Conservation (phyloP, 2,113 vertebrate species). For the Psettodes erumei region DNA sequence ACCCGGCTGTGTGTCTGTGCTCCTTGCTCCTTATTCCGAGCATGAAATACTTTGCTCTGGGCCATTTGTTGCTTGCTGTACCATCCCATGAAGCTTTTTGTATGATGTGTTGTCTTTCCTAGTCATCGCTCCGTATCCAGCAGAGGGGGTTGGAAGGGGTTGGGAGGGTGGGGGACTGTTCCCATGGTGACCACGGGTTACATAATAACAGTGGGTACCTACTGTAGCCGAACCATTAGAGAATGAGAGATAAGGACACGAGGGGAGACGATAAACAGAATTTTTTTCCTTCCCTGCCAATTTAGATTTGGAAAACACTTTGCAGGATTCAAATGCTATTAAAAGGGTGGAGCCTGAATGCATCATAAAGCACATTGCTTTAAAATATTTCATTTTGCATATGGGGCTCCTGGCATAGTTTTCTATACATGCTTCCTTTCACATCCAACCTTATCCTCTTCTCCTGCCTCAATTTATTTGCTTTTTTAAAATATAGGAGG, state of each 20-base stretch:
- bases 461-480: slow-evolving; percentile 30
- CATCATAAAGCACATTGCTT: not conserved
- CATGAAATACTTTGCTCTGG: slow-evolving; percentile 31
- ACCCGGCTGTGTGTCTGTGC: slow-evolving; percentile 40
- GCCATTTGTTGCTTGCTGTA: slow-evolving; percentile 58
- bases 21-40: slow-evolving; percentile 47
- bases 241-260: slow-evolving; percentile 54
- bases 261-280: slow-evolving; percentile 39
- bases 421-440: slow-evolving; percentile 6
- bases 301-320: slow-evolving; percentile 38
- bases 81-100: slow-evolving; percentile 50
- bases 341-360: not conserved
- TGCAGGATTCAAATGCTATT: not conserved
- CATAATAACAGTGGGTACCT: slow-evolving; percentile 66
- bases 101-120: slow-evolving; percentile 46
- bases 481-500: not conserved
- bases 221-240: slow-evolving; percentile 51
- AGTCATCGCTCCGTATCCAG: slow-evolving; percentile 44
- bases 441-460: not conserved
- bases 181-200: slow-evolving; percentile 73
- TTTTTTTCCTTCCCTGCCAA: slow-evolving; percentile 19
- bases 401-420: slow-evolving; percentile 1
- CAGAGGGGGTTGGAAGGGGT: not conserved
- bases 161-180: slow-evolving; percentile 47
- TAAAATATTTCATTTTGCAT: slow-evolving; percentile 22